Conservation (phyloP, 37 sponge, comb jelly and placozoan species). For the Ephydatia muelleri region DNA sequence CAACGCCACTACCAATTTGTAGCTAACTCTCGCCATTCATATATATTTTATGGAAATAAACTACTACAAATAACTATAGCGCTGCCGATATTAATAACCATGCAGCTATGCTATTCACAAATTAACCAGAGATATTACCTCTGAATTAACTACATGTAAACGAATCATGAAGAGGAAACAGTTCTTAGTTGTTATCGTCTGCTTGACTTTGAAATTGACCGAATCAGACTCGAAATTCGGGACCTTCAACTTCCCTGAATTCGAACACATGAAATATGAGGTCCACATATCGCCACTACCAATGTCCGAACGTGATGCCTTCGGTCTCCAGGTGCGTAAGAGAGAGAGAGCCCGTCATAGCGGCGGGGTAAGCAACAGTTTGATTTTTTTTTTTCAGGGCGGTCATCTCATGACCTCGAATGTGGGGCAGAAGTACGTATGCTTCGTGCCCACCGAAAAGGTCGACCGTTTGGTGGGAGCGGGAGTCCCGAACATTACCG, state of each 20-base stretch:
- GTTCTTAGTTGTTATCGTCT: background rate
- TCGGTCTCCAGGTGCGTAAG: background rate
- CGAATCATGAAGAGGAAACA: background rate
- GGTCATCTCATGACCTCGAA: conserved; percentile 3
- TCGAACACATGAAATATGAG: conserved; percentile 20
- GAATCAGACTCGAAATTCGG: conserved; percentile 21
- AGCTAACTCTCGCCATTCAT: background rate
- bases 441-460: background rate
- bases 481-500: background rate
- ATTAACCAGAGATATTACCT: too few species aligned
- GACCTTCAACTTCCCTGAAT: conserved; percentile 29
- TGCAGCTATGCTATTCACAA: too few species aligned
- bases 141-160: background rate
- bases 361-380: background rate
- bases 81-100: too few species aligned
- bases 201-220: background rate
- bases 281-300: conserved; percentile 17
- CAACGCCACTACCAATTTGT: background rate
- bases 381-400: background rate
- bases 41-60: too few species aligned
- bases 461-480: background rate
- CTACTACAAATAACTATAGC: too few species aligned
- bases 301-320: background rate
- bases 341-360: background rate
- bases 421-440: background rate